Evolutionary conservation across 2,113 vertebrate species (phyloP), one percentile per base, ranked within the genome.

Genomic region (Trochalopteron elliotii): DNA sequence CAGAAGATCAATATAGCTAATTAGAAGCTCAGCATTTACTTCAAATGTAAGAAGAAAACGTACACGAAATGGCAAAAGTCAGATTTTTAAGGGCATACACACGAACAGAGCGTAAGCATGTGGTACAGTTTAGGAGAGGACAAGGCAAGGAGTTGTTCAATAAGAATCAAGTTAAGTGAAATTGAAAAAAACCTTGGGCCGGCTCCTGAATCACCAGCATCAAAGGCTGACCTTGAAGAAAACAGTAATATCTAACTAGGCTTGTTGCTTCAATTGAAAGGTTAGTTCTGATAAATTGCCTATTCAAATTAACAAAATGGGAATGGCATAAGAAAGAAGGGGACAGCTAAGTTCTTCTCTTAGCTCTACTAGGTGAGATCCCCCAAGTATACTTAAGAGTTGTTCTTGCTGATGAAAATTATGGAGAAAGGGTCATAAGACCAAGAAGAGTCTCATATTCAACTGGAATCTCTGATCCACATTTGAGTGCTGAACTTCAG

Each of bases 61-160:
- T 28, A 52, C 1, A 80, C 31, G 35, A 83, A 65, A 52, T 27
- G 1, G 11, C 39, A 83, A 28, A 79, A 84, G 7, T 68, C 21
- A 56, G 27, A 65, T 52, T 40, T 19, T 77, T 72, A 56, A 77
- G 33, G 15, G 9, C 2, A 5, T 13, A 50, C 20, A 25, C 6
- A 52, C 0, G 6, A 68, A 72, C 1, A 14, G 21, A 69, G 15
- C 4, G 39, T n/a, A 49, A 70, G 3, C 6, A 28, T 14, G 4
- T 17, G 5, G 10, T 17, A 37, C 15, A 74, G 17, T 47, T 57
- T 30, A 33, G 27, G 23, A 82, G 81, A 88, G 5, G 16, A 9
- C 12, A 76, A 42, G 45, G 15, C 31, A 84, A 86, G 20, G 19
- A 65, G 11, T 2, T 65, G 2, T 2, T 75, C 23, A 6, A 2